These are phyloP conservation scores for Dendrolimus kikuchii DNA, from an alignment of 1,140 invertebrate species.

Conservation along the genomic window DNA sequence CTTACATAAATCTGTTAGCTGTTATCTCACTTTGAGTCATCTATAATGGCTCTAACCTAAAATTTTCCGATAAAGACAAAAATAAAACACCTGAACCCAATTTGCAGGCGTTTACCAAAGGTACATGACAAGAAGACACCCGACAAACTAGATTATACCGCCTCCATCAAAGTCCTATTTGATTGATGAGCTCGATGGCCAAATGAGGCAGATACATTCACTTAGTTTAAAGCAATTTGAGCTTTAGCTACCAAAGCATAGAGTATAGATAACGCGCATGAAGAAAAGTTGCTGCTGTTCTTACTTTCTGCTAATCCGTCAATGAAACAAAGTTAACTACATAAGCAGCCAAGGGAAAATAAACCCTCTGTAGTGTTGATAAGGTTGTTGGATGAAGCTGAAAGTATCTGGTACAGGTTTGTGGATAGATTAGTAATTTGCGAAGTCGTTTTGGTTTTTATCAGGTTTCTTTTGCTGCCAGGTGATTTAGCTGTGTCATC, in stretches of 20 bases:
- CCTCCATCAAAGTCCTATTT: slow-evolving; percentile 60
- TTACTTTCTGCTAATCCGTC: slow-evolving; percentile 30
- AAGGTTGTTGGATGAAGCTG: no score
- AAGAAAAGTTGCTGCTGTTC: slow-evolving; percentile 11
- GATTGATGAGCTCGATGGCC: slow-evolving; percentile 53
- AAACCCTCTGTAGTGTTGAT: no score
- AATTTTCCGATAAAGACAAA: no score
- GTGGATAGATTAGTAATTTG: no score
- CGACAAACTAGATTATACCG: slow-evolving; percentile 61
- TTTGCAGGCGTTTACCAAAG: slow-evolving; percentile 48
- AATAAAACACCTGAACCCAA: slow-evolving; percentile 40
- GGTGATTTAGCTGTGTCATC: no score
- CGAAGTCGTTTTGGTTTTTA: no score
- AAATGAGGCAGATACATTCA: slow-evolving; percentile 30
- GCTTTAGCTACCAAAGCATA: slow-evolving; percentile 5
- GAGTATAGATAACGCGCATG: slow-evolving; percentile 3
- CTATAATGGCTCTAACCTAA: no score
- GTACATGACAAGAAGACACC: slow-evolving; percentile 38
- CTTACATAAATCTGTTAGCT: no score
- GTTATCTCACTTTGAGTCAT: no score
- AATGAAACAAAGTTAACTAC: slow-evolving; percentile 2
- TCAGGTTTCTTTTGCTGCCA: no score
- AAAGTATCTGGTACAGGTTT: no score
- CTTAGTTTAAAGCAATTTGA: neutral
- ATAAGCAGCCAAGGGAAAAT: no score